Conservation (phyloP, 2,888 invertebrate species). For the Polyommatus icarus region DNA sequence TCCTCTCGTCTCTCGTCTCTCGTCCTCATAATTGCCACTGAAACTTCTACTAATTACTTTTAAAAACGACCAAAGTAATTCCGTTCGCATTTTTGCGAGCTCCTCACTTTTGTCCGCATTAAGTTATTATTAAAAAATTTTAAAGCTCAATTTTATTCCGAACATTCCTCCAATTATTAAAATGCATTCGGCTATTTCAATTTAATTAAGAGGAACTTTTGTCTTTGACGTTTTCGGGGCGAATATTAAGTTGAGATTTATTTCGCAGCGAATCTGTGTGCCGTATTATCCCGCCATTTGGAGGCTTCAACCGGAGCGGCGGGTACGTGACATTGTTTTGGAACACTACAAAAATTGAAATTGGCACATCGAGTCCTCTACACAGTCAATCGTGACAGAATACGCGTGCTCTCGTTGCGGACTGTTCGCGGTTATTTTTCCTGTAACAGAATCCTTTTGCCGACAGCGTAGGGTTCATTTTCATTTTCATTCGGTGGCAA, state of each 20-base stretch:
- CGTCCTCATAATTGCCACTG: slow-evolving; percentile 43
- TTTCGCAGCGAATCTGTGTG: not conserved
- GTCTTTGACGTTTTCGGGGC: slow-evolving; percentile 20
- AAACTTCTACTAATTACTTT: slow-evolving; percentile 46
- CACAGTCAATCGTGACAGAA: not conserved
- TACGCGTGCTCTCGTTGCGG: not conserved
- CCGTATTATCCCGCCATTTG: not conserved
- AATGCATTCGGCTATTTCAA: slow-evolving; percentile 25
- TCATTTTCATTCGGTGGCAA: not conserved
- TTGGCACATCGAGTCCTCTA: slow-evolving; percentile 7
- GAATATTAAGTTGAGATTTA: slow-evolving; percentile 23
- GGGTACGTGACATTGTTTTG: slow-evolving; percentile 10
- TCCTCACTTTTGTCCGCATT: slow-evolving; percentile 40
- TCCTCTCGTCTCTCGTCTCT: slow-evolving; percentile 36
- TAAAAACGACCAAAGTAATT: slow-evolving; percentile 45
- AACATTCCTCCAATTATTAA: slow-evolving; percentile 27
- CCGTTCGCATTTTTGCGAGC: slow-evolving; percentile 43
- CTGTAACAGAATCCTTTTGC: not conserved
- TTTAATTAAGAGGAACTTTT: slow-evolving; percentile 25
- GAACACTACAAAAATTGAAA: slow-evolving; percentile 4
- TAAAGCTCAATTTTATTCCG: slow-evolving; percentile 34
- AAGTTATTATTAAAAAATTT: slow-evolving; percentile 37
- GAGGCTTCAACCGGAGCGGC: not conserved
- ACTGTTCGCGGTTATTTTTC: not conserved
- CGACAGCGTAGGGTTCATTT: not conserved